phyloP scores from a whole-genome alignment of 2,888 invertebrate genomes.

The Callinectes sapidus region DNA sequence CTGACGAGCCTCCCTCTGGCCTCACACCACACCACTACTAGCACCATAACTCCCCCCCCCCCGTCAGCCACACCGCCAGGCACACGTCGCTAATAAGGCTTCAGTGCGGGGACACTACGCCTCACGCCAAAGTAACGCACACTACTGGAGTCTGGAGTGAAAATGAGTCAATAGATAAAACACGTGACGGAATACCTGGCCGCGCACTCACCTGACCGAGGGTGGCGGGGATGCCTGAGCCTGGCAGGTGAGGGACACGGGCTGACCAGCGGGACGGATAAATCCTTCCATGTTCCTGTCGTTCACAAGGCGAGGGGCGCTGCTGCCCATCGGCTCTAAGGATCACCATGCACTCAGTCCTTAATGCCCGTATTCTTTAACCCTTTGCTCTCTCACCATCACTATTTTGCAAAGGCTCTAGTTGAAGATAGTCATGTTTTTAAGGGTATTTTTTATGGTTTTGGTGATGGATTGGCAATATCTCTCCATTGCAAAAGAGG shows the following conservation, averaged over 20 bases:
- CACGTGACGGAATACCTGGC: neutral
- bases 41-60: neutral
- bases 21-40: neutral
- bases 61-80: neutral
- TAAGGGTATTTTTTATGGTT: too few species aligned
- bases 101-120: neutral
- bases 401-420: too few species aligned
- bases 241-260: conserved; percentile 80
- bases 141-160: neutral
- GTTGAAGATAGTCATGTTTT: too few species aligned
- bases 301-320: conserved; percentile 49
- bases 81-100: neutral
- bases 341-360: conserved; percentile 18
- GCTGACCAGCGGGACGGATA: conserved; percentile 18
- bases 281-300: conserved; percentile 49
- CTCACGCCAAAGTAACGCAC: neutral
- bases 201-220: conserved; percentile 80
- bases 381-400: too few species aligned
- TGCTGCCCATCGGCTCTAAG: conserved; percentile 60
- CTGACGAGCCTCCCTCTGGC: neutral
- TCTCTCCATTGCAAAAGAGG: too few species aligned
- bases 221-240: conserved; percentile 85
- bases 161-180: neutral
- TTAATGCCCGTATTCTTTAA: too few species aligned
- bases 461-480: too few species aligned